A percentile compares a stretch with the other conserved stretches of the same genome.
Evolutionary conservation across 2,888 invertebrate genomes (phyloP).

Genomic region (Cordilura impudica): DNA sequence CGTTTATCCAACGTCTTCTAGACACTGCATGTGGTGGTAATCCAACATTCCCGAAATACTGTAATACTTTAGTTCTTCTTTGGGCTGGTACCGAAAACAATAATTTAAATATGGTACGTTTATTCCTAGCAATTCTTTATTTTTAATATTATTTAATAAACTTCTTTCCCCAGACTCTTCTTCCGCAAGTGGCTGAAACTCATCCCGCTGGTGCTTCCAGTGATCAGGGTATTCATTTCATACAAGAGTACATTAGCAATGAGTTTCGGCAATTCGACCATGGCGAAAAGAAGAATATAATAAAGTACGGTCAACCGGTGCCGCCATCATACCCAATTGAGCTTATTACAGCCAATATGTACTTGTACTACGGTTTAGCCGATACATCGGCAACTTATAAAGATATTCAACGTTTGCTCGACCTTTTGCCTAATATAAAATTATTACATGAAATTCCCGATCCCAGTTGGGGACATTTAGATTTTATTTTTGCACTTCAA

Average conservation of each 20-base stretch:
- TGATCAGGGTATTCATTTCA: conserved; percentile 71
- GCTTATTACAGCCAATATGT: conserved; percentile 66
- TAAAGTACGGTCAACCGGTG: conserved; percentile 63
- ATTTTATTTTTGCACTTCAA: conserved; percentile 70
- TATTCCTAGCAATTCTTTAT: too few relatives aligned
- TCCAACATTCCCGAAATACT: conserved; percentile 65
- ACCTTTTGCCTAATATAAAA: conserved; percentile 63
- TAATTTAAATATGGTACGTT: conserved; percentile 69
- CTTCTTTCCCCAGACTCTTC: conserved; percentile 64
- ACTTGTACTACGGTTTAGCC: conserved; percentile 68
- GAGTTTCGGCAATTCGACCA: conserved; percentile 70
- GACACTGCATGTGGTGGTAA: conserved; percentile 69
- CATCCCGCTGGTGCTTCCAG: conserved; percentile 74
- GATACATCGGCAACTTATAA: conserved; percentile 68
- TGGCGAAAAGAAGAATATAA: conserved; percentile 66
- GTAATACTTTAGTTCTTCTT: conserved; percentile 66
- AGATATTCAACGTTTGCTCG: conserved; percentile 66
- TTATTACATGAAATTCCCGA: conserved; percentile 67
- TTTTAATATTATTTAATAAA: background rate
- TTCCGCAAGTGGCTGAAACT: conserved; percentile 69
- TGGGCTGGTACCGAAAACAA: conserved; percentile 68
- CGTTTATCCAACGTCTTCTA: conserved; percentile 66
- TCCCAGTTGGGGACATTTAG: conserved; percentile 72
- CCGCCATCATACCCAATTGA: conserved; percentile 70
- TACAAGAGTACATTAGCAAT: conserved; percentile 67